A percentile compares a stretch with the other conserved stretches of the same genome.
These are phyloP conservation scores for Elaphurus davidianus DNA, from an alignment of 2,113 vertebrate genomes.

Conservation along the genomic window DNA sequence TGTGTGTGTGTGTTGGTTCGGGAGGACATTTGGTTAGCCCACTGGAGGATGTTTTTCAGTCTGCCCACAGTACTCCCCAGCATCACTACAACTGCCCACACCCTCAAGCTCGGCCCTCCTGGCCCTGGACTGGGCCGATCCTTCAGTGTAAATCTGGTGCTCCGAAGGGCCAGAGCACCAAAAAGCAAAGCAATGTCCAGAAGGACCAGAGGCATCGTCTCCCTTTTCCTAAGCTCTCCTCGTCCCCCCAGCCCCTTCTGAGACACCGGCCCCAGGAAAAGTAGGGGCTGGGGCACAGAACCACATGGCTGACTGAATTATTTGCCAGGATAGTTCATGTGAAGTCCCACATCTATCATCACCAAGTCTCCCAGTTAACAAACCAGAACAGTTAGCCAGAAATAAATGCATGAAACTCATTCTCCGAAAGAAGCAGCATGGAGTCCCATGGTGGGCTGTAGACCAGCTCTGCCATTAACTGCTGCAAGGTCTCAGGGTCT, in stretches of 20 bases:
- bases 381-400: neutral
- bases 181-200: neutral
- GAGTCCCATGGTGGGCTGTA: neutral
- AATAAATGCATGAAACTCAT: neutral
- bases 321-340: neutral
- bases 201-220: neutral
- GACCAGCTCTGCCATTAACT: neutral
- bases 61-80: neutral
- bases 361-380: neutral
- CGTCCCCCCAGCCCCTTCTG: neutral
- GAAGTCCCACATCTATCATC: neutral
- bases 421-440: neutral
- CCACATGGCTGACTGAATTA: neutral
- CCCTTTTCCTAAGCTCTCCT: neutral
- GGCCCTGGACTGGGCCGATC: neutral
- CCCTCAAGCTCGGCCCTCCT: neutral
- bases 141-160: neutral
- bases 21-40: neutral
- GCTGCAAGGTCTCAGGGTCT: neutral
- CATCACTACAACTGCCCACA: neutral
- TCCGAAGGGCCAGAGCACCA: neutral
- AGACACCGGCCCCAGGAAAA: neutral
- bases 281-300: fast-evolving
- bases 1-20: neutral
- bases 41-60: neutral